Conservation (phyloP, 2,888 invertebrate species). For the Cosmopolites sordidus region DNA sequence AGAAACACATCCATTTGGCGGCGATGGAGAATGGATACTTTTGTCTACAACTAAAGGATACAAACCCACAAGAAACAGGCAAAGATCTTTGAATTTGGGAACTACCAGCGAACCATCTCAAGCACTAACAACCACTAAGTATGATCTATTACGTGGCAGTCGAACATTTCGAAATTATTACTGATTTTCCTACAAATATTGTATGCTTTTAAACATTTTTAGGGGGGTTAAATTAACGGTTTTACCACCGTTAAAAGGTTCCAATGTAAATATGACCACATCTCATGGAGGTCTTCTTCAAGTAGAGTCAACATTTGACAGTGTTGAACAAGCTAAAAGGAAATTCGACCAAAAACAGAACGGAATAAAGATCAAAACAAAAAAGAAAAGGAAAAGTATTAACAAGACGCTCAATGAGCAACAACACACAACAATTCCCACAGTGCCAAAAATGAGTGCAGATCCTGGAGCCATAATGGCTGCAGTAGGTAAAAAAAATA, state of each 20-base stretch:
- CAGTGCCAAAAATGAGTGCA: slow-evolving; percentile 8
- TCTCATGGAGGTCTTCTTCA: slow-evolving; percentile 73
- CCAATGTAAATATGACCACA: slow-evolving; percentile 59
- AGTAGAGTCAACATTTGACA: slow-evolving; percentile 68
- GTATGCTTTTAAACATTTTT: no score
- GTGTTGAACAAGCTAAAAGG: slow-evolving; percentile 60
- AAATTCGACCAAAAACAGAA: slow-evolving; percentile 46
- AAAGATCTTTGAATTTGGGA: slow-evolving; percentile 41
- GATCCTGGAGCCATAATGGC: slow-evolving; percentile 27
- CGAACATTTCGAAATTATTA: no score
- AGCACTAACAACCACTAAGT: slow-evolving; percentile 18
- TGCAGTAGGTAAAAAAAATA: slow-evolving; percentile 26
- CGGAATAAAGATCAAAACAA: slow-evolving; percentile 25
- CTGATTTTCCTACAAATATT: no score
- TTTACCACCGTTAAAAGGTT: slow-evolving; percentile 62
- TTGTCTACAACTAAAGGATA: slow-evolving; percentile 76
- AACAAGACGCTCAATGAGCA: slow-evolving; percentile 10
- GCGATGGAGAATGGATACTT: slow-evolving; percentile 74
- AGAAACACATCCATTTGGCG: slow-evolving; percentile 57
- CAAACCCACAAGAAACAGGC: slow-evolving; percentile 49
- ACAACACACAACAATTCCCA: neutral
- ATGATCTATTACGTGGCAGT: neutral
- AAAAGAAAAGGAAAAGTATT: slow-evolving; percentile 22
- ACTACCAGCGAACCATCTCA: slow-evolving; percentile 19
- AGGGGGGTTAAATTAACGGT: slow-evolving; percentile 59